phyloP scores from a whole-genome alignment of 2,113 vertebrate genomes.

The Lipotes vexillifer region DNA sequence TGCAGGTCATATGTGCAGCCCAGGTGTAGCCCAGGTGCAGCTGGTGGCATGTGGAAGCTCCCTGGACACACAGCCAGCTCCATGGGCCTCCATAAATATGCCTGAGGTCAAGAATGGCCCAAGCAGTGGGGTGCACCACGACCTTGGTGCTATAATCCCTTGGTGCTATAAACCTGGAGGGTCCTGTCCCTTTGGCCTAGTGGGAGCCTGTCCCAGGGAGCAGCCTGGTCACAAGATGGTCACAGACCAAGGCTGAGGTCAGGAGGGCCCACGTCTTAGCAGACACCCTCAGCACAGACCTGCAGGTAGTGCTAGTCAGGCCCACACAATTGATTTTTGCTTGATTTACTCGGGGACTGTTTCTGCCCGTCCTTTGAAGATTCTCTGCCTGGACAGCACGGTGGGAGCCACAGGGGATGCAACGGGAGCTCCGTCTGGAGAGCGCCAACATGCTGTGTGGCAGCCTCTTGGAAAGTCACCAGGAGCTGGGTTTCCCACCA shows the following conservation, averaged over 20 bases:
- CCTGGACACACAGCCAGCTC: background rate
- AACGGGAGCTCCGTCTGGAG: rapidly evolving
- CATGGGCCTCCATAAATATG: background rate
- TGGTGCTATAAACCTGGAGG: background rate
- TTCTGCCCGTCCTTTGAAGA: background rate
- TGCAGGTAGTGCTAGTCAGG: rapidly evolving
- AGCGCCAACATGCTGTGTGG: background rate
- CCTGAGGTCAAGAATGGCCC: background rate
- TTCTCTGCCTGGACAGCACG: background rate
- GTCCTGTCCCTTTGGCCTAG: background rate
- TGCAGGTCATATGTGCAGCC: background rate
- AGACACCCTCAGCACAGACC: background rate
- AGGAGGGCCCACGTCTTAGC: background rate
- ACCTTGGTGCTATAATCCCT: background rate
- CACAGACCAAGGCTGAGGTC: background rate
- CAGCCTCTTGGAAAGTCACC: background rate
- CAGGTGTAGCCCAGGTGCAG: background rate
- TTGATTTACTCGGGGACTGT: background rate
- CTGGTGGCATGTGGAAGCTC: background rate
- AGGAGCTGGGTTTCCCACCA: background rate
- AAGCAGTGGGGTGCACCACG: no score
- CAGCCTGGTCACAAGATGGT: background rate
- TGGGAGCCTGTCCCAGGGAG: background rate
- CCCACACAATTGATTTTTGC: background rate
- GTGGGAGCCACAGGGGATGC: background rate